Conservation (phyloP, 2,888 invertebrate species). For the Lepetodrilus schrolli region DNA sequence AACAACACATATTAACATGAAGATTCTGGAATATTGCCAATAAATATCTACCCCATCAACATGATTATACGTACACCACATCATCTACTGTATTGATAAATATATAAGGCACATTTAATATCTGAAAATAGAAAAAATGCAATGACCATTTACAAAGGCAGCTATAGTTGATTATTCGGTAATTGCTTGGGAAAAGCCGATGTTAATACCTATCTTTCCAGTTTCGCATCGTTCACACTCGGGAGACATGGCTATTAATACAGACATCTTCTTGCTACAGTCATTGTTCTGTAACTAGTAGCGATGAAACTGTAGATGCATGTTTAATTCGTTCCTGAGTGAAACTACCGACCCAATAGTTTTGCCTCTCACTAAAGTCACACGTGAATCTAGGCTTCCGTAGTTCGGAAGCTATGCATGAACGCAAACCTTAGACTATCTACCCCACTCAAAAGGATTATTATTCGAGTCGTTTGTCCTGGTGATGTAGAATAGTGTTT, state of each 20-base stretch:
- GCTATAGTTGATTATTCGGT: background rate
- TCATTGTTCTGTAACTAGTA: background rate
- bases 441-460: background rate
- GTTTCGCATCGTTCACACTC: background rate
- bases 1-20: no score
- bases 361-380: slow-evolving; percentile 20
- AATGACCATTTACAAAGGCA: background rate
- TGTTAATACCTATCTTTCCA: background rate
- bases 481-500: slow-evolving; percentile 1
- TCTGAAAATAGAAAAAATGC: background rate
- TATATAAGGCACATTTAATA: background rate
- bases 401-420: background rate
- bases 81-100: background rate
- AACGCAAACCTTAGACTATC: background rate
- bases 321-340: background rate
- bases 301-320: slow-evolving; percentile 7
- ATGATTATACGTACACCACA: background rate
- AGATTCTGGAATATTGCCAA: background rate
- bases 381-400: background rate
- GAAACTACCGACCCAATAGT: background rate
- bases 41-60: background rate
- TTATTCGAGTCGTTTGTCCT: slow-evolving; percentile 3
- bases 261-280: background rate
- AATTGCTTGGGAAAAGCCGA: slow-evolving; percentile 14
- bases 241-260: background rate